Percentiles rank a stretch among this genome's conserved stretches.
Evolutionary conservation across 2,797 vertebrate species (phyloP).

Genomic region (Gadopsis marmoratus): DNA sequence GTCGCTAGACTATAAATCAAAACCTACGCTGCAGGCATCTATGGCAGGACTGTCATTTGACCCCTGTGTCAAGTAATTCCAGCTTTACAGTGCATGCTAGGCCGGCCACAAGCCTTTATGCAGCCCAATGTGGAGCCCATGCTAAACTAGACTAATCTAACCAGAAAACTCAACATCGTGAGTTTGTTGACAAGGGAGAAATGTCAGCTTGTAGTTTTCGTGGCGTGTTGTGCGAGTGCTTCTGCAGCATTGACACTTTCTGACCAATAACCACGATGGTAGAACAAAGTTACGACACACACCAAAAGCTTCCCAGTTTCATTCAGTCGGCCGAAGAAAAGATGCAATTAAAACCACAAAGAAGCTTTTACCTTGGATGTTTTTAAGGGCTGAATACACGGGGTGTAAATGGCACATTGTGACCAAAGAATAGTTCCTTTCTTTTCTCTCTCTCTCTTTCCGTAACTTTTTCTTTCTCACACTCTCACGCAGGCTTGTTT

Average conservation of each 20-base stretch:
- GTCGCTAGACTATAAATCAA: background rate
- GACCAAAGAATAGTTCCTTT: conserved; percentile 28
- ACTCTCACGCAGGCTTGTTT: conserved; percentile 31
- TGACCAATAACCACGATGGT: background rate
- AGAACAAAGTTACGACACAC: conserved; percentile 11
- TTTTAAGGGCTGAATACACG: conserved; percentile 27
- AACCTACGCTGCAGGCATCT: background rate
- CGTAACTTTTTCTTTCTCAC: conserved; percentile 16
- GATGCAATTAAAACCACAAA: conserved; percentile 42
- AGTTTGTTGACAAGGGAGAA: too few relatives aligned
- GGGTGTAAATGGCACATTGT: conserved; percentile 34
- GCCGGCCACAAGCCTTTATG: too few relatives aligned
- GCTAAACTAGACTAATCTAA: too few relatives aligned
- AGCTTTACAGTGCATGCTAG: too few relatives aligned
- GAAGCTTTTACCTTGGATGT: conserved; percentile 58
- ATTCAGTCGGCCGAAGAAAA: conserved; percentile 49
- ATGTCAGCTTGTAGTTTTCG: background rate
- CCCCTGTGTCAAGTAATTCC: too few relatives aligned
- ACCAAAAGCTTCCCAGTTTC: conserved; percentile 12
- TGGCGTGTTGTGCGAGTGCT: background rate
- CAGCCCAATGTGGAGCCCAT: too few relatives aligned
- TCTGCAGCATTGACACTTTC: background rate
- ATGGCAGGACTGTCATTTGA: too few relatives aligned
- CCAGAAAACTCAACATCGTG: too few relatives aligned
- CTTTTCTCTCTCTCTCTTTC: conserved; percentile 32